Evolutionary conservation across 2,797 vertebrate species (phyloP).

Genomic region (Taenioides sp.): DNA sequence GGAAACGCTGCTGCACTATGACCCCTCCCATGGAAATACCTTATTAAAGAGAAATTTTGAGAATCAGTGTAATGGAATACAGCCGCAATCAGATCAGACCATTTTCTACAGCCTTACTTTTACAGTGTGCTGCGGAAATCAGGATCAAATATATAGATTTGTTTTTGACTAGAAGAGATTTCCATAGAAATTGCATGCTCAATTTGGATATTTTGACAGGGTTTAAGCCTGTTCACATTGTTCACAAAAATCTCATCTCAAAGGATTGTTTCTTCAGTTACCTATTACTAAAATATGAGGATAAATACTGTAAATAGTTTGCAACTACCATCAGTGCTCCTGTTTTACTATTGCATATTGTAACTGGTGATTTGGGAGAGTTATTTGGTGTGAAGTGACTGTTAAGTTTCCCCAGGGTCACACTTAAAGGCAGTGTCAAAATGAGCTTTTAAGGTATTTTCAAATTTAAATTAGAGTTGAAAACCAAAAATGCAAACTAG

Average conservation of each 20-base stretch:
- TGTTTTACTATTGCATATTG: no score
- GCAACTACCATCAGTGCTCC: no score
- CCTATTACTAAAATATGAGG: no score
- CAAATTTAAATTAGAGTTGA: neutral
- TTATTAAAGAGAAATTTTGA: slow-evolving; percentile 61
- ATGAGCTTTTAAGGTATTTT: neutral
- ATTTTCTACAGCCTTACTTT: slow-evolving; percentile 45
- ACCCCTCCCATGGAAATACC: slow-evolving; percentile 58
- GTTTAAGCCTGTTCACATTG: neutral
- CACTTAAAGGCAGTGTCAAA: neutral
- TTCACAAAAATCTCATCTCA: neutral
- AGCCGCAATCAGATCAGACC: slow-evolving; percentile 65
- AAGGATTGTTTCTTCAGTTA: neutral
- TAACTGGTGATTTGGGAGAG: no score
- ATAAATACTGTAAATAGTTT: no score
- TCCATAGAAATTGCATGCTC: neutral
- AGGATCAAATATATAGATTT: neutral
- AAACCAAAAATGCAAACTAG: no score
- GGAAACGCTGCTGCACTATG: slow-evolving; percentile 53
- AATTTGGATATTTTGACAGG: neutral
- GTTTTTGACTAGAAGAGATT: neutral
- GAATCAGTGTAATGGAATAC: slow-evolving; percentile 62
- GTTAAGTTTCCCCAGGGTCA: neutral
- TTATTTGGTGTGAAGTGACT: neutral
- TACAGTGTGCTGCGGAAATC: neutral